Evolutionary conservation across 2,888 invertebrate species (phyloP), one percentile per base, ranked within the genome.

Genomic region (Cataglyphis albicans): DNA sequence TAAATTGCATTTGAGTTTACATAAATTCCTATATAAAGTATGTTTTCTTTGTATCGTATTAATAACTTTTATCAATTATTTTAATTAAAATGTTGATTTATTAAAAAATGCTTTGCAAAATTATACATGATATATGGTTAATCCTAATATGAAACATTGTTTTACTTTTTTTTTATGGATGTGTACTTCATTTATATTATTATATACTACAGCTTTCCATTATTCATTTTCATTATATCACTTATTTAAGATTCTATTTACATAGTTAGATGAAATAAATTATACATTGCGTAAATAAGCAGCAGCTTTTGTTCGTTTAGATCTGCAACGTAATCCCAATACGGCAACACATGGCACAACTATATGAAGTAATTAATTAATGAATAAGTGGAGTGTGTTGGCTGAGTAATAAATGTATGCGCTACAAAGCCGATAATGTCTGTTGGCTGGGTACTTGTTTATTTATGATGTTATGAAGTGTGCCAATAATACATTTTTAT

Each of bases 331-430:
- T 76, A 76, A 76, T 65, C 64, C 65, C 32, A 63, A 73, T 73
- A 15, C 32, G 29, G 25, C 18, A 25, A 64, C 12, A 64, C 64
- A 29, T 55, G 18, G 18, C 35, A 38, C 21, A 35, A 76, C 18
- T 7, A n/a, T 52, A 55, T 38, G 18, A 65, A 55, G 38, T 64
- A 75, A 64, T 35, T 76, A 76, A 76, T 76, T 65, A 76, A 76
- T 52, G 64, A 76, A 65, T 64, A 65, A 76, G 38, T 55, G 64
- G 18, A 64, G n/a, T 65, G 52, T 38, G 64, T 52, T 52, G 75
- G n/a, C 52, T 65, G 55, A 52, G 29, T 65, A 76, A 76, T 55
- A 76, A 55, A 76, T 65, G 65, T 38, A 55, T 65, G 52, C 52
- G 55, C 25, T 64, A n/a, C 38, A 65, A 76, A 65, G 3, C 29